Conservation (phyloP, 2,797 vertebrate genomes). For the Periparus ater region DNA sequence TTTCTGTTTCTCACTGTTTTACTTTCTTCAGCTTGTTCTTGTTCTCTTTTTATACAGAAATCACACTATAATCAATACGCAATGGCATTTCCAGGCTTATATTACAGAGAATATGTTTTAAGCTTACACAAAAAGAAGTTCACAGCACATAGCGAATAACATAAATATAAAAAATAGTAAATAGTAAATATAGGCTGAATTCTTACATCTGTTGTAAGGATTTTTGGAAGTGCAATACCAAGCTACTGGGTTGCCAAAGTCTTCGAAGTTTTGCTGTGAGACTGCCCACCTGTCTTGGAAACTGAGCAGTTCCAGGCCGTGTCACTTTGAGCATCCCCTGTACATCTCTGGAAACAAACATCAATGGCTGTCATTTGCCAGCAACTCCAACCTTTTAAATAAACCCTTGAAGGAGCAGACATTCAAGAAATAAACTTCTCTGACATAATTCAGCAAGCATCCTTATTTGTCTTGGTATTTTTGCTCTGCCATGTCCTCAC, state of each 20-base stretch:
- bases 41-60: not conserved
- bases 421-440: not conserved
- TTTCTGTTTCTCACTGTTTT: not conserved
- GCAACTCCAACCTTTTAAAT: not conserved
- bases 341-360: not conserved
- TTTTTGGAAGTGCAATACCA: not conserved
- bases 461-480: not conserved
- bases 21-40: not conserved
- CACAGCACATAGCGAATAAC: not conserved
- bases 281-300: not conserved
- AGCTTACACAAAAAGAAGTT: not conserved
- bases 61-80: not conserved
- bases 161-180: not conserved
- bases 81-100: not conserved
- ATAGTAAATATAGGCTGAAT: not conserved
- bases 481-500: not conserved
- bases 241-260: not conserved
- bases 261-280: not conserved
- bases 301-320: not conserved
- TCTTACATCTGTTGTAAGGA: not conserved
- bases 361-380: accelerated
- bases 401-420: not conserved
- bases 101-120: not conserved
- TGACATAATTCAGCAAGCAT: not conserved
- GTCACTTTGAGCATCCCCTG: not conserved